These are phyloP conservation scores for Saccostrea glomerata DNA, from an alignment of 1,140 invertebrate genomes.

Conservation along the genomic window DNA sequence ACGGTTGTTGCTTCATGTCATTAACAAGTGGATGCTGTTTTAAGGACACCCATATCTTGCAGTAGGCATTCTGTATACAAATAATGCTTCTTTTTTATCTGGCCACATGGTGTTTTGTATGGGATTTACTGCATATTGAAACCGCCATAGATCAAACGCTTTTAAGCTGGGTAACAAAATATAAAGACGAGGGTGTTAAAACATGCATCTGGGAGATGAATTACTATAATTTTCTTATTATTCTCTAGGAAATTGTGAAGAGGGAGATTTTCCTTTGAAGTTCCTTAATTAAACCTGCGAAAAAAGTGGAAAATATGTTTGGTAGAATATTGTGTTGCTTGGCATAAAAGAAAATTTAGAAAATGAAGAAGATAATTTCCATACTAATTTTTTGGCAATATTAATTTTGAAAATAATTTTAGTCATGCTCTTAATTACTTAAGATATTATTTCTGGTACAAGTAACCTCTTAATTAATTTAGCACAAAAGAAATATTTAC, in stretches of 20 bases:
- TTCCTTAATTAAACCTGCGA: conserved; percentile 9
- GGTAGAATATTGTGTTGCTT: conserved; percentile 11
- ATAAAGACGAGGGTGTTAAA: conserved; percentile 30
- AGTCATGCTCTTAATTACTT: not conserved
- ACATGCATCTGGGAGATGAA: conserved; percentile 13
- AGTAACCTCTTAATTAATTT: not conserved
- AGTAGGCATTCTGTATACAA: conserved; percentile 23
- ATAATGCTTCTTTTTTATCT: conserved; percentile 26
- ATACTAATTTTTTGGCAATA: conserved; percentile 7
- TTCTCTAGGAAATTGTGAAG: not conserved
- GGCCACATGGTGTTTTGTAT: conserved; percentile 35
- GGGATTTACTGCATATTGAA: conserved; percentile 24
- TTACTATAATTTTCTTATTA: conserved; percentile 14
- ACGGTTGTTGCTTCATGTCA: not conserved
- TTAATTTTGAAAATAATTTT: not conserved
- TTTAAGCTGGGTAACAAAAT: not conserved
- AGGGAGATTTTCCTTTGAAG: conserved; percentile 1
- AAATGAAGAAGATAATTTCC: not conserved
- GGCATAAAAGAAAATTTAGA: not conserved
- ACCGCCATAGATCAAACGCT: conserved; percentile 19
- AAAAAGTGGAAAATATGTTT: conserved; percentile 1
- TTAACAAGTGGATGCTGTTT: conserved; percentile 16
- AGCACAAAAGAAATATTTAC: not conserved
- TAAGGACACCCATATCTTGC: conserved; percentile 30
- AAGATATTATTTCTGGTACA: not conserved